A percentile compares a stretch with the other conserved stretches of the same genome.
Conservation (phyloP, 2,797 vertebrate species). For the Helostoma temminkii region DNA sequence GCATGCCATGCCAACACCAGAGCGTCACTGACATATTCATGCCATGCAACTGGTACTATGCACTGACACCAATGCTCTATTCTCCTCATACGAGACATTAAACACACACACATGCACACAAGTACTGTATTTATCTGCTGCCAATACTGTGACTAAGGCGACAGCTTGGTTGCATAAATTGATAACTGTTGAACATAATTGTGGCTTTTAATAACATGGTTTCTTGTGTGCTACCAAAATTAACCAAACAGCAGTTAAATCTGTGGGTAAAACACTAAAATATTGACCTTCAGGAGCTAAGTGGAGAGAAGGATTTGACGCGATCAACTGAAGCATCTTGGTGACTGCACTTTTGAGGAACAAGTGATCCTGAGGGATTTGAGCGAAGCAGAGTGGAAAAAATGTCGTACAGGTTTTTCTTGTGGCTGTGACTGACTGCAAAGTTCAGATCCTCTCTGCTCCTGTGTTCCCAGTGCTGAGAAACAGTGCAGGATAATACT, state of each 20-base stretch:
- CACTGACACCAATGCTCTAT: constrained; percentile 33
- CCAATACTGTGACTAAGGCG: constrained; percentile 45
- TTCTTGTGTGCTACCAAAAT: neutral
- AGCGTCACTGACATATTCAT: constrained; percentile 39
- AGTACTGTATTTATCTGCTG: constrained; percentile 30
- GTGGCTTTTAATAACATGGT: neutral
- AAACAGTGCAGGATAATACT: constrained; percentile 15
- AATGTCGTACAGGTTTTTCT: neutral
- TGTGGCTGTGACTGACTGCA: neutral
- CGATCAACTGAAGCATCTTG: neutral
- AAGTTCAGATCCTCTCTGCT: neutral
- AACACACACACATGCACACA: constrained; percentile 59
- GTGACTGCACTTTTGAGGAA: neutral
- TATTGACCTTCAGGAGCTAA: neutral
- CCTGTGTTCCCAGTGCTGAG: neutral
- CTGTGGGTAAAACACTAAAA: neutral
- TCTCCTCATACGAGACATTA: constrained; percentile 35
- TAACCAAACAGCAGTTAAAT: neutral
- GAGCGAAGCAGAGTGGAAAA: neutral
- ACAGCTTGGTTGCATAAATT: constrained; percentile 68
- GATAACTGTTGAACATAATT: neutral
- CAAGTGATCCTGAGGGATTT: neutral
- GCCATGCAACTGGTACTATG: constrained; percentile 47
- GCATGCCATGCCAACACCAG: constrained; percentile 62
- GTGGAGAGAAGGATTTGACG: neutral